Evolutionary conservation across 1,140 invertebrate species (phyloP).

Genomic region (Cyphomyrmex costatus): DNA sequence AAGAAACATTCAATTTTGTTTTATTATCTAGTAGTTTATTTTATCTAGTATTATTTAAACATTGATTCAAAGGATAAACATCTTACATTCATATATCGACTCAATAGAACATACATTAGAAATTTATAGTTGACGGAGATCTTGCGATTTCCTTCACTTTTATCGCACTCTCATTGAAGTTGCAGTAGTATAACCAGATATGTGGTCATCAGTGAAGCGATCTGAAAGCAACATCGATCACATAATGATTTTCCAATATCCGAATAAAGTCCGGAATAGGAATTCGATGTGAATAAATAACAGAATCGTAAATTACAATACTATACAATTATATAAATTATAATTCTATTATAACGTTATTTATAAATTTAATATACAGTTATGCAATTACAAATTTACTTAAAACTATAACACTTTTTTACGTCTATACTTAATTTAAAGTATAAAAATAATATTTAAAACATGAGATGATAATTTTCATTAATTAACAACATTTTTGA

Average conservation of each 20-base stretch:
- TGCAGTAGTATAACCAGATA: constrained; percentile 84
- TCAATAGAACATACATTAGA: not conserved
- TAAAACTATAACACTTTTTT: not conserved
- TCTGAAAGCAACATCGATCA: constrained; percentile 76
- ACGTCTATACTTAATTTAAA: not conserved
- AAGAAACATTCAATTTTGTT: not conserved
- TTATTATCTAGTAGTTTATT: not conserved
- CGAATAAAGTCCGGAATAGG: not conserved
- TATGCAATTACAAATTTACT: not conserved
- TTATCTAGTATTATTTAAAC: not conserved
- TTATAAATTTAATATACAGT: constrained; percentile 26
- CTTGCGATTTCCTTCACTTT: not conserved
- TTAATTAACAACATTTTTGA: not conserved
- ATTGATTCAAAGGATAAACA: not conserved
- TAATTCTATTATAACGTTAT: not conserved
- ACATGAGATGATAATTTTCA: not conserved
- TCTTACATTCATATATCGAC: not conserved
- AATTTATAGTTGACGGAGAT: not conserved
- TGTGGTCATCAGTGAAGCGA: constrained; percentile 76
- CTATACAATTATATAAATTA: too few relatives aligned
- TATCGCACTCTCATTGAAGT: constrained; percentile 60
- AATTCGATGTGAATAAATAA: constrained; percentile 37
- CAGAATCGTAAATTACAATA: not conserved
- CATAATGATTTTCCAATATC: constrained; percentile 42
- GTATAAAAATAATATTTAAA: not conserved